Percentiles rank a stretch among this genome's conserved stretches.
These are phyloP conservation scores for Saccopteryx leptura DNA, from an alignment of 2,113 vertebrate genomes.

Conservation along the genomic window DNA sequence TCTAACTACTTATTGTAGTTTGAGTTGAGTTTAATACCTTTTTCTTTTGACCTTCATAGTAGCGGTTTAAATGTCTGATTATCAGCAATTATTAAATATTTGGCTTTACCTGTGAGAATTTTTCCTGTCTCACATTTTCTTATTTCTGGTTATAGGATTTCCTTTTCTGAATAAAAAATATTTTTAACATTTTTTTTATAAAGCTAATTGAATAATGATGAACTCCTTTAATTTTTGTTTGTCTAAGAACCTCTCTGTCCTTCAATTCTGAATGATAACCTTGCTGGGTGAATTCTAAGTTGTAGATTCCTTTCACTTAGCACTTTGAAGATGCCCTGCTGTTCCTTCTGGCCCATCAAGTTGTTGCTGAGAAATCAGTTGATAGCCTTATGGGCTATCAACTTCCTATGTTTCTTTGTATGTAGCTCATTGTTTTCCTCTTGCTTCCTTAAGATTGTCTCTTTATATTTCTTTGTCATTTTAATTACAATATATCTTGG, in stretches of 20 bases:
- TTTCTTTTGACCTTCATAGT: background rate
- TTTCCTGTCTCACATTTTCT: background rate
- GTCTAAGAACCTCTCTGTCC: background rate
- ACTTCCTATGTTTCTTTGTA: background rate
- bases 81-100: background rate
- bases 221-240: background rate
- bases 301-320: background rate
- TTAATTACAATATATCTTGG: background rate
- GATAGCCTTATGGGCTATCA: background rate
- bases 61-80: background rate
- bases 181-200: background rate
- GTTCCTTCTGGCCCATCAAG: background rate
- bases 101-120: background rate
- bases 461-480: background rate
- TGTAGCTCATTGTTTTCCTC: background rate
- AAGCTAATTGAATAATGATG: background rate
- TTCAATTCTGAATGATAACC: background rate
- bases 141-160: background rate
- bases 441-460: background rate
- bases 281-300: background rate
- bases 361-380: background rate
- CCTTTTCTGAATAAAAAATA: background rate
- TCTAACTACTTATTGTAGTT: background rate
- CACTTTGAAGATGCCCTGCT: background rate
- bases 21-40: background rate